A percentile compares a stretch with the other conserved stretches of the same genome.
These are phyloP conservation scores for Ophioninae sp. DNA, from an alignment of 2,888 invertebrate species.

Conservation along the genomic window DNA sequence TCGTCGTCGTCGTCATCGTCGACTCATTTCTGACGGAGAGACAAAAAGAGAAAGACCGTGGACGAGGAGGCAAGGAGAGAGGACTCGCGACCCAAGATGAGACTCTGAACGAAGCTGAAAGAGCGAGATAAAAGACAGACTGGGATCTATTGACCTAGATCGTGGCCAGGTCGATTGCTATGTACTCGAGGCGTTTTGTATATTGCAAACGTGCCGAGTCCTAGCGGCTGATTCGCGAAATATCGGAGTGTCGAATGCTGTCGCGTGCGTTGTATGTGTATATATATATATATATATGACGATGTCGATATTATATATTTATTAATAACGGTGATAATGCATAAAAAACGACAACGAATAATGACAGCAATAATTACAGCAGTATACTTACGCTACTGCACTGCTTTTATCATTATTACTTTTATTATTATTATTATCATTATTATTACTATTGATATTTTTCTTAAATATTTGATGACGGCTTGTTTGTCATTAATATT, in stretches of 20 bases:
- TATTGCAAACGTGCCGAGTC: slow-evolving; percentile 51
- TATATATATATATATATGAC: background rate
- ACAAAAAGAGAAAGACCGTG: slow-evolving; percentile 6
- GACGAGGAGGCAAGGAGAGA: slow-evolving; percentile 10
- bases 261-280: background rate
- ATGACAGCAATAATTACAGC: too few relatives aligned
- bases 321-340: background rate
- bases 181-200: slow-evolving; percentile 52
- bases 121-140: slow-evolving; percentile 50
- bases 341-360: too few relatives aligned
- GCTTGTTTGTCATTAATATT: too few relatives aligned
- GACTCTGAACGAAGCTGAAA: slow-evolving; percentile 7
- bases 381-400: too few relatives aligned
- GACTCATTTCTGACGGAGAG: slow-evolving; percentile 45
- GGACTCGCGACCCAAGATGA: slow-evolving; percentile 13
- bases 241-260: slow-evolving; percentile 31
- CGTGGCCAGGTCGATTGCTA: slow-evolving; percentile 66
- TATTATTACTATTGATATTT: background rate
- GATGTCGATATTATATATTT: background rate
- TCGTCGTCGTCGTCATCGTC: slow-evolving; percentile 31
- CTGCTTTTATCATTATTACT: too few relatives aligned
- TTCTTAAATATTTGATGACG: too few relatives aligned
- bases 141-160: slow-evolving; percentile 75
- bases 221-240: slow-evolving; percentile 36
- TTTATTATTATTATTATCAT: too few relatives aligned